Evolutionary conservation across 2,113 vertebrate species (phyloP), one percentile per base, ranked within the genome.

Genomic region (Charina bottae): DNA sequence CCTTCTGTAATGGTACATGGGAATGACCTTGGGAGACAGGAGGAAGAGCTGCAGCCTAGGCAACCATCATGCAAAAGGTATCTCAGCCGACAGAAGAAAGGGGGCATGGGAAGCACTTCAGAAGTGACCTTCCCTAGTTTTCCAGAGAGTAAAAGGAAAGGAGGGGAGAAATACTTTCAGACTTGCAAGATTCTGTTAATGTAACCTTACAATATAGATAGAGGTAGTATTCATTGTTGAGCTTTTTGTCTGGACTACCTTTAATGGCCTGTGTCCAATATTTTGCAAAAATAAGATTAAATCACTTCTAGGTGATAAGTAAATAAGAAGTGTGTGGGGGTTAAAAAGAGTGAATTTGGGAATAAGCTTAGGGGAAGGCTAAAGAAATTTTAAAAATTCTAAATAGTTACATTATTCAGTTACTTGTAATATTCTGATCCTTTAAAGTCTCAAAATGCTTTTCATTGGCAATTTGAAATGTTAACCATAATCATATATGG

Each of bases 391-490:
- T n/a, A 13, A 85, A 56, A 46, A 37, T n/a, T 91, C 21, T 21
- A 91, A 85, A 58, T 15, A 56, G 68, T 90, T 62, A 84, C 10
- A 55, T 46, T 37, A 28, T 72, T 91, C 58, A 91, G 21, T 17
- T 84, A 89, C 37, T 58, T 85, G 53, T 85, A 89, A 91, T 85
- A 58, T 90, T 89, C 92, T 78, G 89, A 24, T 90, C 54, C 49
- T 78, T 91, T 94, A 1, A 89, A 3, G 84, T 91, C 89, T 33
- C 78, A 95, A 94, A 78, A 72, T 46, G 19, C 59, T 53, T 0
- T 91, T 93, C 85, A 92, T 33, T 23, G 87, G 1, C 3, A 21
- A 5, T 85, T 10, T 59, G n/a, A 90, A 90, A 85, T 91, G 68
- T 58, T 90, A 90, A 4, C 91, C 92, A 59, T 10, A 28, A 4